Percentiles rank a stretch among this genome's conserved stretches.
Conservation (phyloP, 2,888 invertebrate genomes). For the Zygaena filipendulae region DNA sequence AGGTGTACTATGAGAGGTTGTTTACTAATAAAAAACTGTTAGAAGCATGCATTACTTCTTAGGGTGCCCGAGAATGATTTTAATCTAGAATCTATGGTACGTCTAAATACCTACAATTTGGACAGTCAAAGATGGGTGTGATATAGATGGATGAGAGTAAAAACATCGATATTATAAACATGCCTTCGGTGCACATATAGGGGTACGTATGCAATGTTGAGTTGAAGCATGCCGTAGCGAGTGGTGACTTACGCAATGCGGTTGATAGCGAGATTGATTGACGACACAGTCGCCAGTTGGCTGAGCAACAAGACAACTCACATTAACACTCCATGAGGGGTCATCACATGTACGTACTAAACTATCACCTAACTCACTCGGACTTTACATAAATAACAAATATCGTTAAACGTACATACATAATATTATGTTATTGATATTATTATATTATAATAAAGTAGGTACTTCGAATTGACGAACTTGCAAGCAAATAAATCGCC, state of each 20-base stretch:
- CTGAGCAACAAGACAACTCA: constrained; percentile 73
- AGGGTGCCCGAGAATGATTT: constrained; percentile 19
- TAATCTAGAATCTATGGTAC: too few species aligned
- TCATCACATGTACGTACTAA: too few species aligned
- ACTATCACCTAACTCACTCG: too few species aligned
- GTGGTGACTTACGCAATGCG: constrained; percentile 88
- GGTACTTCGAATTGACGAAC: too few species aligned
- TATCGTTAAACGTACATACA: too few species aligned
- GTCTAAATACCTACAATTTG: too few species aligned
- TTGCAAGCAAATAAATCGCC: too few species aligned
- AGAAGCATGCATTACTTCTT: constrained; percentile 21
- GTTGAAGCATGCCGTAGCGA: constrained; percentile 35
- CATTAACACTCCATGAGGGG: too few species aligned
- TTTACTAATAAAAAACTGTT: too few species aligned
- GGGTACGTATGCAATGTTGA: constrained; percentile 32
- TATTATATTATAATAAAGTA: too few species aligned
- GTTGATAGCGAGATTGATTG: constrained; percentile 92
- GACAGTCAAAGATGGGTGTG: constrained; percentile 15
- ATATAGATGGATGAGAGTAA: constrained; percentile 23
- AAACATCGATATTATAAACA: constrained; percentile 41
- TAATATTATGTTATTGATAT: too few species aligned
- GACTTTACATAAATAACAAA: too few species aligned
- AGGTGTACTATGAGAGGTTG: constrained; percentile 13
- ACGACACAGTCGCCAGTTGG: constrained; percentile 93
- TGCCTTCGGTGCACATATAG: constrained; percentile 45